phyloP scores from a whole-genome alignment of 1,140 invertebrate species.

The Brachionus paranguensis region DNA sequence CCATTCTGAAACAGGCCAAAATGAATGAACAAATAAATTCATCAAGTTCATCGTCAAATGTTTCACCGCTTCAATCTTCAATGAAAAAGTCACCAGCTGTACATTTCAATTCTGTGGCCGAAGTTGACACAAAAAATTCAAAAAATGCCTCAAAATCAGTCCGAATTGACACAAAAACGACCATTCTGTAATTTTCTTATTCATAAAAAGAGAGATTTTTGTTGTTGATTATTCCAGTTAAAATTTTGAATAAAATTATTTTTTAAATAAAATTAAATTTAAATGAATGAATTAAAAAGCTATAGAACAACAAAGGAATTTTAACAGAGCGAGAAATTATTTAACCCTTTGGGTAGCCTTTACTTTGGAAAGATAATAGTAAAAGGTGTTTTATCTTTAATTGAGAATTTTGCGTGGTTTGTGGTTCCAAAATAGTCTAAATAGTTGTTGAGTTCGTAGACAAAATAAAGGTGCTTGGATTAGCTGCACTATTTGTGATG shows the following conservation, averaged over 20 bases:
- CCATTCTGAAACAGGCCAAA: conserved; percentile 16
- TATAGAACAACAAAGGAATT: no score
- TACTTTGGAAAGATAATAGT: no score
- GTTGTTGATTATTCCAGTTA: not conserved
- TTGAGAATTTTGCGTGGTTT: no score
- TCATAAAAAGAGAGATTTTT: not conserved
- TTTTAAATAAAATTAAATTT: not conserved
- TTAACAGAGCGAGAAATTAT: no score
- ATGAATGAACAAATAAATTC: not conserved
- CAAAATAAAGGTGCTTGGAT: no score
- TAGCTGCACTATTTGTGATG: no score
- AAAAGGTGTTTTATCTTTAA: no score
- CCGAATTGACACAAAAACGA: not conserved
- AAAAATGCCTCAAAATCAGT: not conserved
- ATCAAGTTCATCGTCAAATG: not conserved
- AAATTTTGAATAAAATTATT: not conserved
- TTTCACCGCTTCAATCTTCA: not conserved
- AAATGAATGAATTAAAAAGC: no score
- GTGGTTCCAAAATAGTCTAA: no score
- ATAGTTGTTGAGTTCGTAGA: no score
- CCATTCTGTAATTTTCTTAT: not conserved
- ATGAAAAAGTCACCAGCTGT: conserved; percentile 2
- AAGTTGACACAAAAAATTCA: not conserved
- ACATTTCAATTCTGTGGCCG: not conserved
- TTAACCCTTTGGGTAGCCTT: no score